These are phyloP conservation scores for Campoplex capitator DNA, from an alignment of 2,888 invertebrate genomes.

Conservation along the genomic window DNA sequence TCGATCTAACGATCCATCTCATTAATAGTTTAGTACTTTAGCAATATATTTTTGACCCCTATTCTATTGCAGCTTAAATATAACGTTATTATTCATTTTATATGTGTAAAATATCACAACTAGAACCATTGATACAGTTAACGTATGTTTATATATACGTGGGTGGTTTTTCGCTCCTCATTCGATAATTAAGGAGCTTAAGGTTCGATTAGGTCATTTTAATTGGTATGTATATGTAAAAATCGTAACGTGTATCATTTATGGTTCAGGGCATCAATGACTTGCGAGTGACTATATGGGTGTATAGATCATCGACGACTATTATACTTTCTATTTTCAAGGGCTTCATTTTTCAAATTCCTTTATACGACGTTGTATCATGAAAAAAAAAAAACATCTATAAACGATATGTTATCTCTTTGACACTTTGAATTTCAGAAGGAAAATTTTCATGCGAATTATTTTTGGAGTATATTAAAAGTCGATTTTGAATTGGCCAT, in stretches of 20 bases:
- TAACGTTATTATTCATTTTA: constrained; percentile 69
- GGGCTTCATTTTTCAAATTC: not conserved
- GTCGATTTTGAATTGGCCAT: not conserved
- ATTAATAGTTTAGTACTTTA: constrained; percentile 16
- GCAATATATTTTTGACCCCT: constrained; percentile 39
- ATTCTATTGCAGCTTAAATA: constrained; percentile 73
- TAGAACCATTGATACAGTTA: constrained; percentile 83
- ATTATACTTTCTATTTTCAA: constrained; percentile 34
- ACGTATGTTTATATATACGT: constrained; percentile 73
- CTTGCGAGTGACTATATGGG: constrained; percentile 72
- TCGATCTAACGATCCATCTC: constrained; percentile 13
- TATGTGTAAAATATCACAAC: constrained; percentile 84
- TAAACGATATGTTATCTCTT: constrained; percentile 41
- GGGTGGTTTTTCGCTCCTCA: constrained; percentile 37
- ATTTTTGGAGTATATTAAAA: not conserved
- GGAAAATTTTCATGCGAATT: not conserved
- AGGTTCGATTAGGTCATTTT: constrained; percentile 45
- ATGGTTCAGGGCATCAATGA: constrained; percentile 72
- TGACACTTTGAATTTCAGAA: constrained; percentile 36
- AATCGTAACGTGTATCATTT: constrained; percentile 69
- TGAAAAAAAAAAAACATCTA: constrained; percentile 1
- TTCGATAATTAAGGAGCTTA: constrained; percentile 41
- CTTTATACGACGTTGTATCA: not conserved
- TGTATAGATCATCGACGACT: constrained; percentile 44
- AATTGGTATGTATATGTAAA: constrained; percentile 65